Evolutionary conservation across 2,113 vertebrate species (phyloP).

Genomic region (Peromyscus maniculatus): DNA sequence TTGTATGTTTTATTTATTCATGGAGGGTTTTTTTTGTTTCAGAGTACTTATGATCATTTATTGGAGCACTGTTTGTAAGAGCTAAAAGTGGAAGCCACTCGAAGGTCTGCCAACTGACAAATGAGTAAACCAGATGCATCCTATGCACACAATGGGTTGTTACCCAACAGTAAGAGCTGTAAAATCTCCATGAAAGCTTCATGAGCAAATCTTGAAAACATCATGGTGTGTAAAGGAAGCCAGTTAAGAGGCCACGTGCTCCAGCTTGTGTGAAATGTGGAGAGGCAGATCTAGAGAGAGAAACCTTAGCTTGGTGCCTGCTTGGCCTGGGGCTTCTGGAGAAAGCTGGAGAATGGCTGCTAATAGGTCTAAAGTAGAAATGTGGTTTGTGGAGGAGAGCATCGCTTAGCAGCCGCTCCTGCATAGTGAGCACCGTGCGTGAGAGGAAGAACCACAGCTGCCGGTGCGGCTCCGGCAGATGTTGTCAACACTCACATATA

Average conservation of each 20-base stretch:
- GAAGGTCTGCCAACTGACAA: neutral
- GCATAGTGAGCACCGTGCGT: neutral
- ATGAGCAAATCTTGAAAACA: neutral
- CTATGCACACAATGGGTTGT: too few species aligned
- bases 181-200: too few species aligned
- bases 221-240: neutral
- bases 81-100: neutral
- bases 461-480: neutral
- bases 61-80: neutral
- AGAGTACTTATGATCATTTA: neutral
- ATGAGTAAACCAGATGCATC: neutral
- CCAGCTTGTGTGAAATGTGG: neutral
- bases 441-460: neutral
- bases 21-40: neutral
- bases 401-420: neutral
- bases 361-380: neutral
- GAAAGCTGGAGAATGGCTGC: neutral
- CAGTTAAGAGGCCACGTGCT: neutral
- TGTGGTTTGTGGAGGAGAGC: neutral
- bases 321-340: neutral
- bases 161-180: too few species aligned
- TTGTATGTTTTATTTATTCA: neutral
- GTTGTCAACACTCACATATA: too few species aligned
- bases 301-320: neutral
- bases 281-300: neutral